Evolutionary conservation across 2,888 invertebrate species (phyloP), one percentile per base, ranked within the genome.

Genomic region (Resseliella maxima): DNA sequence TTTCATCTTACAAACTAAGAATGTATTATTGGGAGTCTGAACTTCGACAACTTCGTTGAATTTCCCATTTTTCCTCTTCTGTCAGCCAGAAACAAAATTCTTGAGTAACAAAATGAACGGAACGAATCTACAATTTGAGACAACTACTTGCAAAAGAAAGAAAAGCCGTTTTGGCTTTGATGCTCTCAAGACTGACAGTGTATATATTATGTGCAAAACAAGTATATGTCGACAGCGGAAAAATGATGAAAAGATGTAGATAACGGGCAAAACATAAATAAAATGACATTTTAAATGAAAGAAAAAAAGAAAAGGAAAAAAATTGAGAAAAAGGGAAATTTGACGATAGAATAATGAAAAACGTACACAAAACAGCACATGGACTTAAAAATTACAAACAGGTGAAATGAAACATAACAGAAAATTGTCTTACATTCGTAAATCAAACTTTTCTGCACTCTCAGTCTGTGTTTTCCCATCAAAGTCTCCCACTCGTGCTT

Each of bases 241-340:
- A 83, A 83, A 83, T 83, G 83, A 83, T 83, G 83, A 83, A 83
- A 83, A 83, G 83, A 83, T 83, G 38, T 83, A 38, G 83, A 83
- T 83, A 83, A 83, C 83, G 38, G 83, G 38, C 83, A 6, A 41
- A 38, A 38, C 83, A 83, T 83, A 83, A 83, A 83, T 83, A 83
- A 83, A 83, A 83, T n/a, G 83, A 38, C n/a, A 38, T 83, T 83
- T 83, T 83, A 83, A 38, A 83, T 83, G 83, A 83, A 83, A 31
- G 3, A 64, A 2, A 36, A 35, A 36, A 38, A 83, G 8, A 38
- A 12, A 83, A 83, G 12, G 24, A n/a, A 83, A 36, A 15, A 8
- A n/a, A 83, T 3, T 2, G 12, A 36, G 21, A 35, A 36, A 35
- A 8, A 6, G 15, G 36, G 0, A 36, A 3, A 83, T 83, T 38